Conservation (phyloP, 2,797 vertebrate genomes). For the Crax fasciolata region DNA sequence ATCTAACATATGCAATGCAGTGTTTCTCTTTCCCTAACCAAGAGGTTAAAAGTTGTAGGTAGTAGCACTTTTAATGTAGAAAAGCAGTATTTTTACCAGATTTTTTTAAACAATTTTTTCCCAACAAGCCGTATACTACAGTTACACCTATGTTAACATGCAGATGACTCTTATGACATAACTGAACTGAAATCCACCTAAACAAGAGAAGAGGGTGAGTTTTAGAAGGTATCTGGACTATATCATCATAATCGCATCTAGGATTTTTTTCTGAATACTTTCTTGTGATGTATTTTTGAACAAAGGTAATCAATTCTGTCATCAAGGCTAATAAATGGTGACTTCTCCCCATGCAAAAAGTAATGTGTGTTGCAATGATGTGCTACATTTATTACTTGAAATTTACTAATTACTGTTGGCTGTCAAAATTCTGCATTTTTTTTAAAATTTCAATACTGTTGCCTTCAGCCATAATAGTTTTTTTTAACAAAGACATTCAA, state of each 20-base stretch:
- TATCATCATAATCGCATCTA: background rate
- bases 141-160: background rate
- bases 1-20: background rate
- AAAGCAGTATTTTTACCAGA: background rate
- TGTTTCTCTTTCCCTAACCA: background rate
- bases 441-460: constrained; percentile 7
- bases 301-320: background rate
- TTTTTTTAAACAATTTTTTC: background rate
- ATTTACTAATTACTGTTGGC: constrained; percentile 28
- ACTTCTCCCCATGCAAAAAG: background rate
- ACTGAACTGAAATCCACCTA: background rate
- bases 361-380: constrained; percentile 6
- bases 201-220: background rate
- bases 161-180: background rate
- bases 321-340: background rate
- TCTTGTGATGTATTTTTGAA: background rate
- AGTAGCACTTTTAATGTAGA: background rate
- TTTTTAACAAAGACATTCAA: constrained; percentile 56
- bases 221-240: background rate
- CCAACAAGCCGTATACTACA: background rate
- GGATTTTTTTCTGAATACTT: background rate
- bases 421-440: constrained; percentile 14
- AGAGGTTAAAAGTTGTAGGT: background rate
- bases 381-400: constrained; percentile 32
- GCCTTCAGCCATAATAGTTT: constrained; percentile 40